Evolutionary conservation across 2,797 vertebrate genomes (phyloP).

Genomic region (Phoxinus dragarum): DNA sequence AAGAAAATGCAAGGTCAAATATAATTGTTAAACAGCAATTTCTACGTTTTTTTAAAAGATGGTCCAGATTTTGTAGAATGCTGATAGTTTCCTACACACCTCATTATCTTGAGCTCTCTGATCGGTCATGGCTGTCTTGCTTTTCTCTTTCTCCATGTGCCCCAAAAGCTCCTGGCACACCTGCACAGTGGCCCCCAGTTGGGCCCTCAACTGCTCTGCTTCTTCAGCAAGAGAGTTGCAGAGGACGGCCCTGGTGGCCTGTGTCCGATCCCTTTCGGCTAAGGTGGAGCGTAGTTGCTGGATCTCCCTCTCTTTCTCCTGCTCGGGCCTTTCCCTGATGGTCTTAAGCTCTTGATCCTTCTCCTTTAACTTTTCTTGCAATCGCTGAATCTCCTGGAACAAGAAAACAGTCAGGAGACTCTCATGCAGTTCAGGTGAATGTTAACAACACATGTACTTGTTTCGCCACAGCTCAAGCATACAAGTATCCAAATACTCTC

Average conservation of each 20-base stretch:
- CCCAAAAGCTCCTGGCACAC: slow-evolving; percentile 91
- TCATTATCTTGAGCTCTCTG: slow-evolving; percentile 66
- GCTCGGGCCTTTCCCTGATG: slow-evolving; percentile 76
- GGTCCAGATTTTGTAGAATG: not conserved
- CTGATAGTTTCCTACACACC: slow-evolving; percentile 68
- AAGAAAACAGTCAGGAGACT: slow-evolving; percentile 5
- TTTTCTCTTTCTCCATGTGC: slow-evolving; percentile 81
- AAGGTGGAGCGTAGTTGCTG: slow-evolving; percentile 76
- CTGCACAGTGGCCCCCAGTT: slow-evolving; percentile 84
- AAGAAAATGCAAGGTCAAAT: not conserved
- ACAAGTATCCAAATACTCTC: not conserved
- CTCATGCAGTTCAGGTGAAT: not conserved
- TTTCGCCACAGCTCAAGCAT: not conserved
- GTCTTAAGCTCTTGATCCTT: slow-evolving; percentile 81
- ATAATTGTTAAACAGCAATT: not conserved
- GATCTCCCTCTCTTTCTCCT: slow-evolving; percentile 84
- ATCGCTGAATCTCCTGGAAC: slow-evolving; percentile 83
- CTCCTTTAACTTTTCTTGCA: slow-evolving; percentile 78
- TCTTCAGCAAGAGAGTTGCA: slow-evolving; percentile 87
- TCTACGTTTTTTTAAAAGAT: not conserved
- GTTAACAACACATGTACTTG: not conserved
- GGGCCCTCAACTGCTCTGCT: slow-evolving; percentile 84
- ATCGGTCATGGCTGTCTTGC: slow-evolving; percentile 57
- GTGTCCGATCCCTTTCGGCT: slow-evolving; percentile 78
- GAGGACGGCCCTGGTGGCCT: slow-evolving; percentile 83